Conservation (phyloP, 2,797 vertebrate genomes). For the Sebastes itinus region DNA sequence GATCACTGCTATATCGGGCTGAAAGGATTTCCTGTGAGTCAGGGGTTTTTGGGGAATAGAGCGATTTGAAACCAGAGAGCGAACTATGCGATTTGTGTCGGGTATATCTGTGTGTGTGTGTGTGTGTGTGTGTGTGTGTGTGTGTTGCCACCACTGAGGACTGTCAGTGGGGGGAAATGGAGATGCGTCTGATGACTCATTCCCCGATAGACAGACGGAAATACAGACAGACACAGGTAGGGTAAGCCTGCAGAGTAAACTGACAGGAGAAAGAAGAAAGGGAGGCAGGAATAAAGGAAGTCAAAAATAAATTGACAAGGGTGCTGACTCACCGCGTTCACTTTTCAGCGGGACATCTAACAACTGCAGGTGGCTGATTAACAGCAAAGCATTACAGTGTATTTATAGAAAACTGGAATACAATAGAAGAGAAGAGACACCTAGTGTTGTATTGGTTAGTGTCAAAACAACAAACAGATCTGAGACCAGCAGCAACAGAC, state of each 20-base stretch:
- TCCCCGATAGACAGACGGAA: constrained; percentile 29
- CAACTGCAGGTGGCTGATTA: constrained; percentile 47
- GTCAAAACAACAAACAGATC: neutral
- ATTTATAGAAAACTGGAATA: neutral
- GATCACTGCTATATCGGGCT: constrained; percentile 26
- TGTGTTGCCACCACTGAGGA: constrained; percentile 15
- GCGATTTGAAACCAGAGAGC: constrained; percentile 33
- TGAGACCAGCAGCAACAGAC: neutral
- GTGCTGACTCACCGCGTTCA: constrained; percentile 31
- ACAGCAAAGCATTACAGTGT: neutral
- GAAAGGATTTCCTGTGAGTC: constrained; percentile 65
- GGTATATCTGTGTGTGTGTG: neutral
- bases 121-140: neutral
- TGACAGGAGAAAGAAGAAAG: constrained; percentile 4
- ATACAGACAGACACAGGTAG: constrained; percentile 26
- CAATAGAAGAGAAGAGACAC: neutral
- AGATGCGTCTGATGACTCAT: constrained; percentile 55
- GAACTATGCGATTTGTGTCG: constrained; percentile 23
- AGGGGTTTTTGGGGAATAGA: constrained; percentile 52
- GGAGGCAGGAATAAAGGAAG: neutral
- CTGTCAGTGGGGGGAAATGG: neutral
- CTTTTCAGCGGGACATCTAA: constrained; percentile 16
- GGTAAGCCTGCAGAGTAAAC: constrained; percentile 28
- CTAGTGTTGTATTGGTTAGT: neutral
- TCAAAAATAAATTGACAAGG: constrained; percentile 2